phyloP scores from a whole-genome alignment of 92 coral and sea anemone species.

The Scolanthus callimorphus region DNA sequence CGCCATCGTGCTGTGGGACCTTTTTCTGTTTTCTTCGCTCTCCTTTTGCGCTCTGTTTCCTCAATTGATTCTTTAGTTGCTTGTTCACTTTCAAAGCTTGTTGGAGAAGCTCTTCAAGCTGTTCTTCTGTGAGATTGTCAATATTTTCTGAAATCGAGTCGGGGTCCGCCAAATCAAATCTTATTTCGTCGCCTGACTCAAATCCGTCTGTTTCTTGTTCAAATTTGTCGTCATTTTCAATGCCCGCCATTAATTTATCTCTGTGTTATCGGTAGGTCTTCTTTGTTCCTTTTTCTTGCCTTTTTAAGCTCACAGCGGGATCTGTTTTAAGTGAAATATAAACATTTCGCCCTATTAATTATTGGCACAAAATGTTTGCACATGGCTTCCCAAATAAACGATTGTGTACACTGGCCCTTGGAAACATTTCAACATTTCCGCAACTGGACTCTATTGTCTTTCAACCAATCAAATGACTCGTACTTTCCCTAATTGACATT shows the following conservation, averaged over 20 bases:
- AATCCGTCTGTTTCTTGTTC: background rate
- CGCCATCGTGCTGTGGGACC: constrained; percentile 6
- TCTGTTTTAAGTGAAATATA: background rate
- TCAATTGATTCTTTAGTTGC: constrained; percentile 40
- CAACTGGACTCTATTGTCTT: background rate
- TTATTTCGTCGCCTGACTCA: background rate
- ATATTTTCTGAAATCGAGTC: constrained; percentile 40
- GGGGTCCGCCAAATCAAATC: constrained; percentile 33
- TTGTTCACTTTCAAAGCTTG: constrained; percentile 68
- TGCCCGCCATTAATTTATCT: background rate
- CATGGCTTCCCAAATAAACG: constrained; percentile 21
- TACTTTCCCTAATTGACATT: too few species aligned
- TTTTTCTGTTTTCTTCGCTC: background rate
- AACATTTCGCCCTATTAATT: background rate
- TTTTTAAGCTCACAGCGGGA: background rate
- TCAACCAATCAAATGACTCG: background rate
- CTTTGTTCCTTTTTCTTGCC: background rate
- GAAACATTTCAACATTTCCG: constrained; percentile 3
- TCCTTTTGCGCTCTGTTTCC: constrained; percentile 13
- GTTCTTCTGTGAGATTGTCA: constrained; percentile 67
- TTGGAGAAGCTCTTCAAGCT: constrained; percentile 69
- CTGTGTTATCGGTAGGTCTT: background rate
- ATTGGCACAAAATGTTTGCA: constrained; percentile 18
- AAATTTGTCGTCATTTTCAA: background rate
- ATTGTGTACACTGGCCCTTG: constrained; percentile 13